Conservation (phyloP, 2,888 invertebrate genomes). For the Coelinius sp. region DNA sequence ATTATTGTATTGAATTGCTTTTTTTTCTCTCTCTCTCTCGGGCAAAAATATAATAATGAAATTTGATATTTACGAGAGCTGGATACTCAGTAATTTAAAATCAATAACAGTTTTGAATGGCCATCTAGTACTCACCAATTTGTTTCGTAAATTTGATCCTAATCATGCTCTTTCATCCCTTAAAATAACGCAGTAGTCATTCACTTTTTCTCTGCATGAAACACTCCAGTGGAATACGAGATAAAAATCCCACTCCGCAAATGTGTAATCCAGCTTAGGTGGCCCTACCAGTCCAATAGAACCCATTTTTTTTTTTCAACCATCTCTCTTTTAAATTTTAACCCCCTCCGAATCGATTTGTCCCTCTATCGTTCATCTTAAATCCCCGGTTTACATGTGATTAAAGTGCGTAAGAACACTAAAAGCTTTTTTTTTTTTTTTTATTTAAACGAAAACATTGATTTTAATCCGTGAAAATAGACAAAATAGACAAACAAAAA, state of each 20-base stretch:
- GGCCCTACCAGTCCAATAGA: conserved; percentile 34
- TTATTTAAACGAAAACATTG: conserved; percentile 32
- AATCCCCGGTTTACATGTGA: conserved; percentile 65
- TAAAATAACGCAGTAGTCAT: conserved; percentile 18
- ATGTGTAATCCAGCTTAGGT: conserved; percentile 49
- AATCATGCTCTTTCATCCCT: conserved; percentile 23
- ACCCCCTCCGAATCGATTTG: conserved; percentile 45
- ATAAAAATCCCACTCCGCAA: conserved; percentile 35
- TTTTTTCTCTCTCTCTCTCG: too few relatives aligned
- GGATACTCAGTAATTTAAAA: neutral
- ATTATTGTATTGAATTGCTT: neutral
- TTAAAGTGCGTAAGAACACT: conserved; percentile 52
- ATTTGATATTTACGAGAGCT: neutral
- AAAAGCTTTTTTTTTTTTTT: conserved; percentile 55
- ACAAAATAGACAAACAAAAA: neutral
- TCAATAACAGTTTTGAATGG: neutral
- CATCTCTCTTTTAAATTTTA: conserved; percentile 1
- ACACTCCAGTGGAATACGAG: conserved; percentile 33
- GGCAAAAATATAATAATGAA: neutral
- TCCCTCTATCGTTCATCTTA: conserved; percentile 25
- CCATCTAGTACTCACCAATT: neutral
- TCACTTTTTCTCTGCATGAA: neutral
- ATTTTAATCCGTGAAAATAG: neutral
- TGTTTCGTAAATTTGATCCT: conserved; percentile 32
- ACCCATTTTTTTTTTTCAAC: conserved; percentile 29